Percentiles rank a stretch among this genome's conserved stretches.
Conservation (phyloP, 35 echinoderm and acorn worm species). For the Nesometra sesokonis region DNA sequence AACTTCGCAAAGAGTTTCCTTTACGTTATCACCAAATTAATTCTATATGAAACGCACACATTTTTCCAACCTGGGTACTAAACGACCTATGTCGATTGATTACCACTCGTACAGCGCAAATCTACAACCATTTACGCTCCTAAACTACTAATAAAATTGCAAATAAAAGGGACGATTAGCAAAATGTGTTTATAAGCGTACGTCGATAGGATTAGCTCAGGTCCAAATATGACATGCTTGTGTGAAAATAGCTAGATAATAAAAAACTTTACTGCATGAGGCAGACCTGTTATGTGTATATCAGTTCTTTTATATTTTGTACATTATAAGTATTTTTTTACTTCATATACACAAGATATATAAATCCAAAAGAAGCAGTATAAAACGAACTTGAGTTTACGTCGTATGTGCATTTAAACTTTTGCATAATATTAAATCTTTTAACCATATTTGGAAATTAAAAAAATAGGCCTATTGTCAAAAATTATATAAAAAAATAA, state of each 20-base stretch:
- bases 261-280: neutral
- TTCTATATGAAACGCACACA: neutral
- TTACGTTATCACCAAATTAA: neutral
- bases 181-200: neutral
- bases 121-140: neutral
- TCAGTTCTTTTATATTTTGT: no score
- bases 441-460: no score
- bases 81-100: neutral
- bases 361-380: no score
- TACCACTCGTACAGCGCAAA: neutral
- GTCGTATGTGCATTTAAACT: no score
- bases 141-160: neutral
- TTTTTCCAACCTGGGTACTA: neutral
- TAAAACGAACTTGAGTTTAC: no score
- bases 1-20: neutral
- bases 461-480: no score
- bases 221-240: neutral
- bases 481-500: no score
- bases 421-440: no score
- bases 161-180: neutral
- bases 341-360: no score
- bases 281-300: no score
- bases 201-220: neutral
- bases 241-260: neutral
- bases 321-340: no score